These are phyloP conservation scores for Siphonodentalium dalli DNA, from an alignment of 2,888 invertebrate species.

Conservation along the genomic window DNA sequence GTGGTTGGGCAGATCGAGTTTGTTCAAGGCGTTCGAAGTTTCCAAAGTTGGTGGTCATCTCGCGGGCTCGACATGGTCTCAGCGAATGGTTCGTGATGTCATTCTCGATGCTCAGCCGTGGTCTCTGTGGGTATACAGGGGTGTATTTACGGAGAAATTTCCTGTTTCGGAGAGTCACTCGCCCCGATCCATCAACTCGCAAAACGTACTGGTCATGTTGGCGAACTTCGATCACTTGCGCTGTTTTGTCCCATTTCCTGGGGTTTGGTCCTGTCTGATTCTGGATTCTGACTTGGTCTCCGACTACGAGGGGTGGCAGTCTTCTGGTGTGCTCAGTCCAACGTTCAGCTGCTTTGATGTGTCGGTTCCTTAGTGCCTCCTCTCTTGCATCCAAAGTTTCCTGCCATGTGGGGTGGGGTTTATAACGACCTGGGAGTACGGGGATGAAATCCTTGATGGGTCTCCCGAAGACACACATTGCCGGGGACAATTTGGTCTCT, in stretches of 20 bases:
- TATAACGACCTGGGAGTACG: constrained; percentile 22
- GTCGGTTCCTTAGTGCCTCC: constrained; percentile 19
- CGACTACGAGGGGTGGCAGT: constrained; percentile 24
- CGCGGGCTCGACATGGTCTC: no score
- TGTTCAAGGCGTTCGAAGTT: no score
- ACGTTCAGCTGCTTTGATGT: constrained; percentile 19
- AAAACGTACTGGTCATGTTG: constrained; percentile 31
- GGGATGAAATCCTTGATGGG: constrained; percentile 29
- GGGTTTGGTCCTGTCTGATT: constrained; percentile 24
- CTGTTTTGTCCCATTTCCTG: constrained; percentile 26
- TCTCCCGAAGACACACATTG: constrained; percentile 31
- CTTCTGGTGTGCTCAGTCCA: constrained; percentile 23
- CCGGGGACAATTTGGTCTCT: constrained; percentile 33
- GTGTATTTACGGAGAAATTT: constrained; percentile 27
- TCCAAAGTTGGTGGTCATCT: no score
- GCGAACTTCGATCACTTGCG: constrained; percentile 19
- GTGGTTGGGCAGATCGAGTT: no score
- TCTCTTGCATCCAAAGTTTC: constrained; percentile 16
- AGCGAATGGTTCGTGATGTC: no score
- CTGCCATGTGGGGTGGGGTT: constrained; percentile 24
- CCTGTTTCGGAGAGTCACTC: constrained; percentile 26
- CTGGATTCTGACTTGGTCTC: constrained; percentile 29
- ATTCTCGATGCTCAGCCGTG: no score
- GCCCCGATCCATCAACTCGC: constrained; percentile 28
- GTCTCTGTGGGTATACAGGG: no score